These are phyloP conservation scores for Megaustenia siamemsis DNA, from an alignment of 2,888 invertebrate species.

Conservation along the genomic window DNA sequence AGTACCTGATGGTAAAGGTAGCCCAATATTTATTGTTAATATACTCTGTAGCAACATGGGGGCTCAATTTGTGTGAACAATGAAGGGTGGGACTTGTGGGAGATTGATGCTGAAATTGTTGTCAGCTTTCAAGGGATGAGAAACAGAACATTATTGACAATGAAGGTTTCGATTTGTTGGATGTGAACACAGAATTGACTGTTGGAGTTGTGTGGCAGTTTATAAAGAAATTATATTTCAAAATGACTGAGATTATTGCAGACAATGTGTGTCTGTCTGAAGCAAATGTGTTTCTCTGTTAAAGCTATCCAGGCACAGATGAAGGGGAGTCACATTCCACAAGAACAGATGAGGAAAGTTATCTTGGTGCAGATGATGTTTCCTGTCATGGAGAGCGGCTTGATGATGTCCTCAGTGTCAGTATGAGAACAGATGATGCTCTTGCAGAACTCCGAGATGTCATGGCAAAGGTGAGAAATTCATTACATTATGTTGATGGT, in stretches of 20 bases:
- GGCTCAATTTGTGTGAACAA: too few relatives aligned
- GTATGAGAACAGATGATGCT: conserved; percentile 73
- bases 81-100: too few relatives aligned
- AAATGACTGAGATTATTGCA: neutral
- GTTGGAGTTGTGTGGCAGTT: too few relatives aligned
- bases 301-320: conserved; percentile 66
- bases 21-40: too few relatives aligned
- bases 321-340: conserved; percentile 76
- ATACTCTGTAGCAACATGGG: too few relatives aligned
- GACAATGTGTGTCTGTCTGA: neutral
- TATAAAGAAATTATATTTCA: neutral
- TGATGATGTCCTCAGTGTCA: conserved; percentile 74
- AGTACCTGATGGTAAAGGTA: too few relatives aligned
- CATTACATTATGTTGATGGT: conserved; percentile 72
- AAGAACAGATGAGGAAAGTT: conserved; percentile 75
- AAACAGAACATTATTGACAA: too few relatives aligned
- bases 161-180: too few relatives aligned
- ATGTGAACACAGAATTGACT: too few relatives aligned
- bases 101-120: too few relatives aligned
- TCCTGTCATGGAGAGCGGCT: conserved; percentile 64
- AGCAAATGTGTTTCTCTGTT: conserved; percentile 2
- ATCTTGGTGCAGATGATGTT: conserved; percentile 65
- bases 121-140: too few relatives aligned
- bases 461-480: conserved; percentile 72
- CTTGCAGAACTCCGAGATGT: conserved; percentile 78